Percentiles rank a stretch among this genome's conserved stretches.
phyloP scores from a whole-genome alignment of 1,140 invertebrate genomes.

The Amyelois transitella region DNA sequence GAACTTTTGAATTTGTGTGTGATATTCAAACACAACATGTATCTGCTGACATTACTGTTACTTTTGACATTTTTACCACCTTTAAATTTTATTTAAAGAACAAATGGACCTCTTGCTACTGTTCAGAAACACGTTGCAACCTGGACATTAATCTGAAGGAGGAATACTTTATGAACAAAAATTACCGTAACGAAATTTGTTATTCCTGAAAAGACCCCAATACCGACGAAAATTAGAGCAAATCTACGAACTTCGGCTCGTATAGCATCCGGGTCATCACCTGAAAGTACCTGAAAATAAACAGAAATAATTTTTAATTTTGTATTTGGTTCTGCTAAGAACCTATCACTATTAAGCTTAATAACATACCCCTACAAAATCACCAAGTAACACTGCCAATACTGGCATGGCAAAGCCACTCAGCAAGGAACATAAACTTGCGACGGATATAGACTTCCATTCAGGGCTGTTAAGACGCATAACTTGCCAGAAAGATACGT shows the following conservation, averaged over 20 bases:
- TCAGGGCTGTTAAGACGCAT: slow-evolving; percentile 82
- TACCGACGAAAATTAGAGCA: slow-evolving; percentile 79
- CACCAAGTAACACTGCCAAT: slow-evolving; percentile 86
- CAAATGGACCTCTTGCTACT: too few relatives aligned
- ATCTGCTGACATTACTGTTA: too few relatives aligned
- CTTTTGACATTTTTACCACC: too few relatives aligned
- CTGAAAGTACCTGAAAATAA: slow-evolving; percentile 69
- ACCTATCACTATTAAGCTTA: too few relatives aligned
- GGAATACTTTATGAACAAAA: too few relatives aligned
- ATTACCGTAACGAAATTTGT: slow-evolving; percentile 79
- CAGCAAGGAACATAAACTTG: slow-evolving; percentile 79
- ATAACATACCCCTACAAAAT: slow-evolving; percentile 81
- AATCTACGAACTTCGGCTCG: slow-evolving; percentile 71
- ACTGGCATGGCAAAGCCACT: slow-evolving; percentile 84
- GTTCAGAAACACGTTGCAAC: too few relatives aligned
- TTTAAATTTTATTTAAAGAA: too few relatives aligned
- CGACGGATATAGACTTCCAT: slow-evolving; percentile 81
- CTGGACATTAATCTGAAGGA: too few relatives aligned
- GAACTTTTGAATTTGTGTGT: too few relatives aligned
- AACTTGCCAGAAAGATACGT: slow-evolving; percentile 72
- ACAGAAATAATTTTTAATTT: slow-evolving; percentile 6
- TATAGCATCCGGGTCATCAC: slow-evolving; percentile 67
- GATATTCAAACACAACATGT: too few relatives aligned
- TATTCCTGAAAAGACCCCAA: slow-evolving; percentile 78
- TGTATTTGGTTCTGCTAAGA: not conserved